A percentile compares a stretch with the other conserved stretches of the same genome.
phyloP scores from a whole-genome alignment of 1,140 invertebrate species.

The Drosophila subobscura region DNA sequence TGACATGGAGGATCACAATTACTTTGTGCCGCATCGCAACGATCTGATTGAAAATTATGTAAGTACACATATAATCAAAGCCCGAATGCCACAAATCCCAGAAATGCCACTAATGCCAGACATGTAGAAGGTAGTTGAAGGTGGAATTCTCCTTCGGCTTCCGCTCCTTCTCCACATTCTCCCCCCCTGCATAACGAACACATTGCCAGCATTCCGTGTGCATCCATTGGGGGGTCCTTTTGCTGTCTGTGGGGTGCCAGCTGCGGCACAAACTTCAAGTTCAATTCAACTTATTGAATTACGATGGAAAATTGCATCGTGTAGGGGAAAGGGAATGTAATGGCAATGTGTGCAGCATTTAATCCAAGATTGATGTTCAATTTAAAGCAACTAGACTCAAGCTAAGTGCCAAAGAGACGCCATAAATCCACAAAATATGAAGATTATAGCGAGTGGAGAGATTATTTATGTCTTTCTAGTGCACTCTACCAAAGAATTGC shows the following conservation, averaged over 20 bases:
- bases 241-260: not conserved
- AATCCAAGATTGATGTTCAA: not conserved
- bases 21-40: slow-evolving; percentile 95
- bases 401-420: too few relatives aligned
- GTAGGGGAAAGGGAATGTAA: slow-evolving; percentile 30
- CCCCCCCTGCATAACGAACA: not conserved
- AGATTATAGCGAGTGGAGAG: too few relatives aligned
- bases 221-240: not conserved
- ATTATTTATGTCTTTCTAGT: too few relatives aligned
- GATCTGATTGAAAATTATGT: slow-evolving; percentile 98
- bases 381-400: not conserved
- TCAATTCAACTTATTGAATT: slow-evolving; percentile 47
- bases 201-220: slow-evolving; percentile 2
- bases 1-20: slow-evolving; percentile 97
- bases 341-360: slow-evolving; percentile 11
- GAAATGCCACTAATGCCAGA: not conserved
- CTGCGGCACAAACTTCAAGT: slow-evolving; percentile 4
- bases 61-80: slow-evolving; percentile 84
- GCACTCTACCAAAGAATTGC: too few relatives aligned
- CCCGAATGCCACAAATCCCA: slow-evolving; percentile 6
- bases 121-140: too few relatives aligned
- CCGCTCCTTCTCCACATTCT: too few relatives aligned
- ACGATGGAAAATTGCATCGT: slow-evolving; percentile 39
- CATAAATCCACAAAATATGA: too few relatives aligned
- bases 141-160: too few relatives aligned